Evolutionary conservation across 2,888 invertebrate species (phyloP).

Genomic region (Bombylius discolor): DNA sequence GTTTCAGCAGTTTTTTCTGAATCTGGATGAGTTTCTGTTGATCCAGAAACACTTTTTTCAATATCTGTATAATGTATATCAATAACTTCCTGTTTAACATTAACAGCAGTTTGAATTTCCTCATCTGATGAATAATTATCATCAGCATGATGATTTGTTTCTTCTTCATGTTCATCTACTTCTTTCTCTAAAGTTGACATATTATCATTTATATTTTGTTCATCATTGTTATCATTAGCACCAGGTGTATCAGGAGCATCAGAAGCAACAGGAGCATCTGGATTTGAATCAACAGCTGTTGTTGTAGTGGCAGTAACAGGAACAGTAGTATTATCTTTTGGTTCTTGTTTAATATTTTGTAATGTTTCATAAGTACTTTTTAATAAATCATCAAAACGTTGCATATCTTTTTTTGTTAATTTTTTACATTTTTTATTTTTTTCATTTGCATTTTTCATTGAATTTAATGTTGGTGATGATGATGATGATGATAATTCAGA

Average conservation of each 20-base stretch:
- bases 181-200: neutral
- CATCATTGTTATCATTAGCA: slow-evolving; percentile 10
- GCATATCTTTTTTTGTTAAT: slow-evolving; percentile 13
- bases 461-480: neutral
- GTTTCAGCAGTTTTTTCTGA: no score
- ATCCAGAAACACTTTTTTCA: neutral
- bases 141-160: neutral
- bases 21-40: neutral
- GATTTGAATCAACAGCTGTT: neutral
- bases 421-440: neutral
- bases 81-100: slow-evolving; percentile 22
- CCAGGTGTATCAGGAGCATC: slow-evolving; percentile 9
- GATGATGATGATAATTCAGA: neutral
- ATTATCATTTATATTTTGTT: slow-evolving; percentile 16
- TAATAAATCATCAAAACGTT: slow-evolving; percentile 28
- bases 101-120: slow-evolving; percentile 7
- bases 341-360: slow-evolving; percentile 31
- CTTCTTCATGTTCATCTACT: neutral
- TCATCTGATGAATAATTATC: neutral
- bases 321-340: slow-evolving; percentile 22
- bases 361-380: slow-evolving; percentile 30
- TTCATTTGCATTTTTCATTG: neutral
- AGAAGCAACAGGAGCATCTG: slow-evolving; percentile 12
- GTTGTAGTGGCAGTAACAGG: neutral
- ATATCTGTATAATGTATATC: neutral